Evolutionary conservation across 2,888 invertebrate species (phyloP).

Genomic region (Deilephila elpenor): DNA sequence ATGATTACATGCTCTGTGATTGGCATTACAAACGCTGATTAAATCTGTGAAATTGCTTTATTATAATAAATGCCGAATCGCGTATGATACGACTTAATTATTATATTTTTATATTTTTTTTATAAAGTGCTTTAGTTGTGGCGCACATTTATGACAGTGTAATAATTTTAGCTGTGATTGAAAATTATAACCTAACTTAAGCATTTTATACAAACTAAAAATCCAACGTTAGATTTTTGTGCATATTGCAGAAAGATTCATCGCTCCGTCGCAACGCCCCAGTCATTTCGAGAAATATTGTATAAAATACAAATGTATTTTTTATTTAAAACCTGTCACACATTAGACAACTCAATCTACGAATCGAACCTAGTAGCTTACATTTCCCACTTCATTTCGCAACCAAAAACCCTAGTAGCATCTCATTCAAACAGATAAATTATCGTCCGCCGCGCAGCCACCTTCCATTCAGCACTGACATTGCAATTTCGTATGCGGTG

Average conservation of each 20-base stretch:
- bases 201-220: too few relatives aligned
- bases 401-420: too few relatives aligned
- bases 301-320: too few relatives aligned
- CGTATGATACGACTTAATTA: background rate
- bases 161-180: too few relatives aligned
- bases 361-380: background rate
- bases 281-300: too few relatives aligned
- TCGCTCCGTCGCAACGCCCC: too few relatives aligned
- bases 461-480: constrained; percentile 49
- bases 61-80: background rate
- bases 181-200: too few relatives aligned
- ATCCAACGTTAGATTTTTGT: too few relatives aligned
- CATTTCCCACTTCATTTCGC: background rate
- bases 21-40: background rate
- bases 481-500: constrained; percentile 49
- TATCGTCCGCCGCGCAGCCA: constrained; percentile 44
- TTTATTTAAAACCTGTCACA: too few relatives aligned
- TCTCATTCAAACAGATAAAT: constrained; percentile 44
- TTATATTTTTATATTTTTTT: background rate
- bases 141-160: too few relatives aligned
- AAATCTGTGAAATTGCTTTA: constrained; percentile 5
- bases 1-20: background rate
- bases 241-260: too few relatives aligned
- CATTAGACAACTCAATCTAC: too few relatives aligned
- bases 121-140: background rate